A percentile compares a stretch with the other conserved stretches of the same genome.
Evolutionary conservation across 2,113 vertebrate species (phyloP).

Genomic region (Romanogobio albipinnatus): DNA sequence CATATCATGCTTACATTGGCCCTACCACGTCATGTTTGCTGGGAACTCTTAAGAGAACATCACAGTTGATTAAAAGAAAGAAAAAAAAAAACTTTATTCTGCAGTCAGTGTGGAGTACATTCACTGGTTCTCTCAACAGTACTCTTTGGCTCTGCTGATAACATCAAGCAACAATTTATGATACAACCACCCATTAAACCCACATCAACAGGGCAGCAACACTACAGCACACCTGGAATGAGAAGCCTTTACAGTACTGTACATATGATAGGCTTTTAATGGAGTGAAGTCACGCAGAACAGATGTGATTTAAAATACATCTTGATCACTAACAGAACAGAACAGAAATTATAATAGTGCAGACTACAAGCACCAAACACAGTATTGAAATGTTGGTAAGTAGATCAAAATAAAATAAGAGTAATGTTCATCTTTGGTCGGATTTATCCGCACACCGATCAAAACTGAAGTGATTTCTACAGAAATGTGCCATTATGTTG

Average conservation of each 20-base stretch:
- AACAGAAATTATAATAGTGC: neutral
- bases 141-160: conserved; percentile 30
- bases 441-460: neutral
- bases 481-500: neutral
- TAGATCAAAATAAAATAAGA: neutral
- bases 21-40: too few relatives aligned
- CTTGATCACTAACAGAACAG: neutral
- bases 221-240: conserved; percentile 50
- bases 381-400: neutral
- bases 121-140: conserved; percentile 28
- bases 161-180: neutral
- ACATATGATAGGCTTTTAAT: neutral
- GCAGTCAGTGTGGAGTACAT: conserved; percentile 46
- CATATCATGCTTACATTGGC: too few relatives aligned
- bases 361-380: neutral
- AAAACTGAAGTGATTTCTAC: neutral
- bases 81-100: conserved; percentile 58
- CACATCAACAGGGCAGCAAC: neutral
- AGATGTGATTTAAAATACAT: neutral
- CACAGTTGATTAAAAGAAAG: conserved; percentile 25
- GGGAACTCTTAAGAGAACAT: neutral
- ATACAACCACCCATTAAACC: neutral
- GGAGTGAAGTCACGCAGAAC: conserved; percentile 13
- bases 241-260: neutral
- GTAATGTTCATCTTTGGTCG: neutral